Conservation (phyloP, 2,797 vertebrate species). For the Lagorchestes hirsutus region DNA sequence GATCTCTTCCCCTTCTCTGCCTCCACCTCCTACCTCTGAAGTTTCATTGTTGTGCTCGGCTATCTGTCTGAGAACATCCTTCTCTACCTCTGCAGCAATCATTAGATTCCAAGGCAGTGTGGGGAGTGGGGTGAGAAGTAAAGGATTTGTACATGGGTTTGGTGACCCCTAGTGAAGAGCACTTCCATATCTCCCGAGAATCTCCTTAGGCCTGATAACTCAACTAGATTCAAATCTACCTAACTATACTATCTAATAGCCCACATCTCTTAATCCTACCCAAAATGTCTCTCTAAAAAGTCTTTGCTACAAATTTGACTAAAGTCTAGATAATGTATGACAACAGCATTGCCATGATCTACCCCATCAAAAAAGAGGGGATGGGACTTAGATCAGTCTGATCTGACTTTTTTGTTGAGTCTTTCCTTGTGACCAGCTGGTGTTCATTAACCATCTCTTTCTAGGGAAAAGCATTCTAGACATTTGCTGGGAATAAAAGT, state of each 20-base stretch:
- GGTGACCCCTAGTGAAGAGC: neutral
- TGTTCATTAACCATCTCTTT: neutral
- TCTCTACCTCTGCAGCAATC: neutral
- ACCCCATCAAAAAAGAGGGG: neutral
- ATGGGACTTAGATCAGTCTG: neutral
- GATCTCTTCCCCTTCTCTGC: neutral
- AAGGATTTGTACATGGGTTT: neutral
- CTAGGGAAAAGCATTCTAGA: neutral
- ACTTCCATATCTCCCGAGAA: neutral
- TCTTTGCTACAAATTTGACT: neutral
- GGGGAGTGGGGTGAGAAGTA: neutral
- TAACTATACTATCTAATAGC: neutral
- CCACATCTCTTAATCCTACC: neutral
- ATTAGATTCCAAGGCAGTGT: neutral
- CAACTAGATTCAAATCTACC: neutral
- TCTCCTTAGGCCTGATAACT: neutral
- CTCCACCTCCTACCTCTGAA: neutral
- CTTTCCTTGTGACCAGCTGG: neutral
- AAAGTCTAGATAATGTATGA: neutral
- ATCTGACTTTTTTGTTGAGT: neutral
- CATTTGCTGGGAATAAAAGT: neutral
- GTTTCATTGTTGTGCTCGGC: neutral
- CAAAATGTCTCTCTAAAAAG: neutral
- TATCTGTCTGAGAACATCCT: neutral
- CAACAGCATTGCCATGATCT: neutral